Conservation (phyloP, 37 sponge, comb jelly and placozoan genomes). For the Aphrocallistes beatrix region DNA sequence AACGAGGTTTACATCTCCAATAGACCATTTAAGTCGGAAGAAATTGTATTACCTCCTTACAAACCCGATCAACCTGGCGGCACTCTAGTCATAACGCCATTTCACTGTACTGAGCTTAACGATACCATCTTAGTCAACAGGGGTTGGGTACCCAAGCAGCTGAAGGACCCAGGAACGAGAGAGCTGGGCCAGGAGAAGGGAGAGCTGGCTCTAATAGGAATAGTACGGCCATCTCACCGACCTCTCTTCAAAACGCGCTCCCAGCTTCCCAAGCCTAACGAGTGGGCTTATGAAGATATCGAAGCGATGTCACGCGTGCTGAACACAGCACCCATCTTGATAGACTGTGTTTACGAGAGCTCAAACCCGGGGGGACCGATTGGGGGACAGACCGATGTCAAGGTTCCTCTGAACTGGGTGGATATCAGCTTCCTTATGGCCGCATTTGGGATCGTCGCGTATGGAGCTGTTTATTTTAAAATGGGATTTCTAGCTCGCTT, state of each 20-base stretch:
- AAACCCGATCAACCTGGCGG: not conserved
- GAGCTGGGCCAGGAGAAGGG: slow-evolving; percentile 53
- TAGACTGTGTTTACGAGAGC: not conserved
- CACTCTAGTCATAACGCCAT: slow-evolving; percentile 65
- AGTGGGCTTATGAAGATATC: not conserved
- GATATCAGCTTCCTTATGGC: too few species aligned
- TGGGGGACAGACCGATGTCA: not conserved
- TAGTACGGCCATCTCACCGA: not conserved
- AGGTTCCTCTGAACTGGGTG: not conserved
- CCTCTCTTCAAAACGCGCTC: not conserved
- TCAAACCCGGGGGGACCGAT: not conserved
- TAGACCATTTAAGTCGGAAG: not conserved
- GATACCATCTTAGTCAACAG: slow-evolving; percentile 55
- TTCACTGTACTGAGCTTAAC: slow-evolving; percentile 47
- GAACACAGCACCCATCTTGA: not conserved
- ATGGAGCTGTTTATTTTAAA: too few species aligned
- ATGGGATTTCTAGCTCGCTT: too few species aligned
- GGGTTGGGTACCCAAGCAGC: slow-evolving; percentile 73
- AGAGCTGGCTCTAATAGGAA: not conserved
- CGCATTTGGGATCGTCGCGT: too few species aligned
- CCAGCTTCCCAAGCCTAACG: not conserved
- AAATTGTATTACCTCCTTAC: not conserved
- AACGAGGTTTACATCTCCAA: not conserved
- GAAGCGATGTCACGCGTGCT: not conserved
- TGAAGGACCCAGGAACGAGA: slow-evolving; percentile 55